phyloP scores from a whole-genome alignment of 2,113 vertebrate genomes.

The Barnardius zonarius region DNA sequence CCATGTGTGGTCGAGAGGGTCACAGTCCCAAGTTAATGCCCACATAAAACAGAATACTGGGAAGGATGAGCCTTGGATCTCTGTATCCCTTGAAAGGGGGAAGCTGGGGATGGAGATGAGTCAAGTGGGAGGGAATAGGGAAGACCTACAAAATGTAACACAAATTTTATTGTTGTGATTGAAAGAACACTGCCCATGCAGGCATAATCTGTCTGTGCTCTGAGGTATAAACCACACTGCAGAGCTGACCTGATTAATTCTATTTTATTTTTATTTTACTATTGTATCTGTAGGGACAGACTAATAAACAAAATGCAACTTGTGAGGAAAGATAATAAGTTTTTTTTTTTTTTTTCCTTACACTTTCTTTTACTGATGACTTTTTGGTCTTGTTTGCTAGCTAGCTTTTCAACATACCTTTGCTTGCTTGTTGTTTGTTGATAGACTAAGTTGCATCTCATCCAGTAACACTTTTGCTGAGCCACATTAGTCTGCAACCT shows the following conservation, averaged over 20 bases:
- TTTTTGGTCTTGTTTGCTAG: background rate
- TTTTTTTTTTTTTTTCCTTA: rapidly evolving
- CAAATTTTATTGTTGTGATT: background rate
- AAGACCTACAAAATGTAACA: background rate
- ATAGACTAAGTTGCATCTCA: background rate
- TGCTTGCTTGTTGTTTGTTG: background rate
- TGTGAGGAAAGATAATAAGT: background rate
- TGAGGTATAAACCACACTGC: background rate
- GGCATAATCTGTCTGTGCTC: background rate
- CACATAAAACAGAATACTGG: background rate
- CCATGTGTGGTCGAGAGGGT: background rate
- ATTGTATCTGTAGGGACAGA: background rate
- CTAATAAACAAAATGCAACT: background rate
- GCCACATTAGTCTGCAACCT: background rate
- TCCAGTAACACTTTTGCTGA: background rate
- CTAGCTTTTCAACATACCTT: background rate
- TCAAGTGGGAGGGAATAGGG: background rate
- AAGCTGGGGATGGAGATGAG: background rate
- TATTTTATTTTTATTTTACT: background rate
- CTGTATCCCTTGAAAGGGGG: background rate
- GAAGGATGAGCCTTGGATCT: background rate
- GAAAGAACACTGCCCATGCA: background rate
- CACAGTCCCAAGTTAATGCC: background rate
- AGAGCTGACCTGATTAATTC: background rate
- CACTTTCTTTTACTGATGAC: background rate